Percentiles rank a stretch among this genome's conserved stretches.
phyloP scores from a whole-genome alignment of 2,113 vertebrate genomes.

The Paramisgurnus dabryanus region DNA sequence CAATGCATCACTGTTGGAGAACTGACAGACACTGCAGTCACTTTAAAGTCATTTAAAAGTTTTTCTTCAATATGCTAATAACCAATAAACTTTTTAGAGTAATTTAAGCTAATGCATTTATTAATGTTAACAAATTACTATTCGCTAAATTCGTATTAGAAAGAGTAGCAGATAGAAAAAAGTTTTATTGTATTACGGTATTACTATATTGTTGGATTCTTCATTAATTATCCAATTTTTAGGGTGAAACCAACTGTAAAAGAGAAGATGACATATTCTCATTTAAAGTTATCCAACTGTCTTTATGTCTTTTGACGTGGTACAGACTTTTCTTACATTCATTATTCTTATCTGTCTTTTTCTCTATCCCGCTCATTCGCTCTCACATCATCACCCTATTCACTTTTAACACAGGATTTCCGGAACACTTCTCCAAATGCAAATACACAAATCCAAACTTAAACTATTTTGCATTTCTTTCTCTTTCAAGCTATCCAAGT shows the following conservation, averaged over 20 bases:
- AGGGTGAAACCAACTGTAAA: conserved; percentile 33
- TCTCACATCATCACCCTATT: background rate
- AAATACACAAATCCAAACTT: conserved; percentile 1
- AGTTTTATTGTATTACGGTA: too few relatives aligned
- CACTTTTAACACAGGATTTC: conserved; percentile 13
- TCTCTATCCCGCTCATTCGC: background rate
- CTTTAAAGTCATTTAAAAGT: too few relatives aligned
- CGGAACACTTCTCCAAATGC: background rate
- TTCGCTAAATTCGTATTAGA: too few relatives aligned
- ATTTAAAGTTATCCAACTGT: conserved; percentile 36
- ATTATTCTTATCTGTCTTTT: conserved; percentile 38
- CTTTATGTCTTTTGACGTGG: conserved; percentile 41
- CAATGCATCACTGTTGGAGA: too few relatives aligned
- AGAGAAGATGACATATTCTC: conserved; percentile 34
- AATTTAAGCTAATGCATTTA: background rate
- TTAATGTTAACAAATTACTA: too few relatives aligned
- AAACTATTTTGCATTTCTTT: conserved; percentile 10
- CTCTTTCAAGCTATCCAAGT: background rate
- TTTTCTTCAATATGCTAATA: too few relatives aligned
- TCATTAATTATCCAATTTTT: conserved; percentile 43
- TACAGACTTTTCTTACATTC: conserved; percentile 28
- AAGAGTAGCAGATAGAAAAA: background rate
- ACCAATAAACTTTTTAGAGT: background rate
- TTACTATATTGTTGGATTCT: conserved; percentile 33
- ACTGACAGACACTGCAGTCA: background rate